Percentiles rank a stretch among this genome's conserved stretches.
Conservation (phyloP, 2,888 invertebrate species). For the Augochlorella aurata region DNA sequence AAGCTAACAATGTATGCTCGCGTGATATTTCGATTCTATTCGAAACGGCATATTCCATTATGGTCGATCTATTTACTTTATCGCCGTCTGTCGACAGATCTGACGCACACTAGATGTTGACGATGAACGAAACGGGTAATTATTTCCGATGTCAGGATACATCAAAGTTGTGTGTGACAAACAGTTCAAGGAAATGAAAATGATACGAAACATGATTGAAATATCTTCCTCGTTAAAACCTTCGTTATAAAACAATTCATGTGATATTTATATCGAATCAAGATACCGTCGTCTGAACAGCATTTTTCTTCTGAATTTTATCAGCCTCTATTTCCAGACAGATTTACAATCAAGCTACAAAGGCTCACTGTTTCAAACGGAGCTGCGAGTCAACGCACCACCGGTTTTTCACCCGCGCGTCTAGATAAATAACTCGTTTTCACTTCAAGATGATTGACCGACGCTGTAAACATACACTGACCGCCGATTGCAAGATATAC, state of each 20-base stretch:
- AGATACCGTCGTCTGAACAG: neutral
- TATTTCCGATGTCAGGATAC: neutral
- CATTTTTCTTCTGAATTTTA: neutral
- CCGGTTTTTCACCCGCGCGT: neutral
- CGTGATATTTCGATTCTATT: neutral
- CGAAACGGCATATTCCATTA: neutral
- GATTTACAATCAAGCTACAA: constrained; percentile 11
- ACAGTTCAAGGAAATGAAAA: neutral
- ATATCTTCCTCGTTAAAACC: too few species aligned
- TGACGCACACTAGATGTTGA: neutral
- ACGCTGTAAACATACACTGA: constrained; percentile 1
- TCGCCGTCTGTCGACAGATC: neutral
- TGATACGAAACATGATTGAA: too few species aligned
- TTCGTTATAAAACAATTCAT: too few species aligned
- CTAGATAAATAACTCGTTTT: constrained; percentile 1
- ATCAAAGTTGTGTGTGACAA: neutral
- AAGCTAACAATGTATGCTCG: neutral
- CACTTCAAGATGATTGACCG: neutral
- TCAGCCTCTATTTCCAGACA: neutral
- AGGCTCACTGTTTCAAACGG: neutral
- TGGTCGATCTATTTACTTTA: neutral
- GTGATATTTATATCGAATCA: neutral
- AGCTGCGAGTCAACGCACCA: neutral
- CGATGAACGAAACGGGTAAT: neutral
- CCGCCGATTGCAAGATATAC: neutral